These are phyloP conservation scores for human DNA, from an alignment of 2,113 vertebrate genomes.

Conservation along the genomic window GRCh38 chr4:147094001-147094500, in stretches of 20 bases:
- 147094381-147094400: slow-evolving; percentile 70
- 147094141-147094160: slow-evolving; percentile 70
- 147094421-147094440: not conserved
- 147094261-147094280: slow-evolving; percentile 70
- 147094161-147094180: slow-evolving; percentile 46
- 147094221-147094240: slow-evolving; percentile 64
- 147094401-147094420: fast-evolving
- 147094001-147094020: not conserved
- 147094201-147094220: not conserved
- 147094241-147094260: slow-evolving; percentile 61
- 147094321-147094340: slow-evolving; percentile 10
- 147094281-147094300: slow-evolving; percentile 50
- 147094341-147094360: not conserved
- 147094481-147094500: fast-evolving
- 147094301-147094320: slow-evolving; percentile 29
- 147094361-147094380: not conserved
- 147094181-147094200: not conserved
- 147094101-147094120: slow-evolving; percentile 78
- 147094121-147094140: slow-evolving; percentile 71
- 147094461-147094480: not conserved
- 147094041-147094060: slow-evolving; percentile 69
- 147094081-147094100: slow-evolving; percentile 46
- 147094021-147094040: slow-evolving; percentile 57
- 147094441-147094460: not conserved
- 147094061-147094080: slow-evolving; percentile 42